phyloP scores from a whole-genome alignment of 2,888 invertebrate genomes.

The Criorhina ranunculi region DNA sequence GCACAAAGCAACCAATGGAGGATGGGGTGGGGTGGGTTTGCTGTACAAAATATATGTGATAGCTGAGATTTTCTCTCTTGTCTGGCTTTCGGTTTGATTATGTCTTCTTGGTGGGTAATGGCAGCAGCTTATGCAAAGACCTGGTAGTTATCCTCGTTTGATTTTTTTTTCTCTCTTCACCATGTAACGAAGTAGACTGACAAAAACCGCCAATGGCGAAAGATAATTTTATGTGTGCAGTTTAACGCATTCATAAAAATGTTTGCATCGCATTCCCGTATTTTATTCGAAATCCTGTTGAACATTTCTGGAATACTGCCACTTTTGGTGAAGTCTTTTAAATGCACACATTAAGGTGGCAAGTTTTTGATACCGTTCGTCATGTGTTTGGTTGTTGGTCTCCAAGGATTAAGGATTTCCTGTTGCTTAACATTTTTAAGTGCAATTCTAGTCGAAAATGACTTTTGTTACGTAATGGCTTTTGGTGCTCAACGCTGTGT shows the following conservation, averaged over 20 bases:
- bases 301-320: no score
- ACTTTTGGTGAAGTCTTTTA: no score
- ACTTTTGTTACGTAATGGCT: background rate
- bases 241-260: background rate
- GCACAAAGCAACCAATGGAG: background rate
- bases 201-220: background rate
- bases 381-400: no score
- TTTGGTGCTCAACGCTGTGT: background rate
- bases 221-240: slow-evolving; percentile 15
- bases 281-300: no score
- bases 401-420: no score
- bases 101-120: slow-evolving; percentile 10
- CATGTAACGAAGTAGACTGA: background rate
- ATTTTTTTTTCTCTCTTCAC: background rate
- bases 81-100: slow-evolving; percentile 31
- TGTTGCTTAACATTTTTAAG: slow-evolving; percentile 1
- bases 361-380: no score
- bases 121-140: background rate
- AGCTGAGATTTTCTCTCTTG: slow-evolving; percentile 31
- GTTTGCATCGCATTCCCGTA: no score
- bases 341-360: no score
- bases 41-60: background rate
- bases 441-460: background rate
- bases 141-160: background rate
- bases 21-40: background rate